Evolutionary conservation across 1,140 invertebrate genomes (phyloP), one percentile per base, ranked within the genome.

Genomic region (Trichonephila clavata): DNA sequence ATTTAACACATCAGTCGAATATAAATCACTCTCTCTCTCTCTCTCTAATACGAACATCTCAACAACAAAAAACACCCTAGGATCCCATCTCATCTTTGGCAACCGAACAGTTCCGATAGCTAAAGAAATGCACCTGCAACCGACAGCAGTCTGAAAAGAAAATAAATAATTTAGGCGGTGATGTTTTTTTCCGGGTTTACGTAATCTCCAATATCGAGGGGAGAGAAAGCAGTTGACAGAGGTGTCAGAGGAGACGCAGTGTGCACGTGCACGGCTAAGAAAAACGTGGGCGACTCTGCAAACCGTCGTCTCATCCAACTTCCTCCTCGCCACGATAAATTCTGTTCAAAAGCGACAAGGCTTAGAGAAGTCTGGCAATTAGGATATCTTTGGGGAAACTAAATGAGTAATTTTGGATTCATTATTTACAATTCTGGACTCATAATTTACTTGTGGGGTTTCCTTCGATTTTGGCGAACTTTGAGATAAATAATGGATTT

Each of bases 171-270:
- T 39, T 27, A 27, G 32, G 16, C 24, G 50, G 50, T 27, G 68
- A 77, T 87, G 59, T 27, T 86, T 86, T 86, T 86, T 87, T 87
- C 60, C 86, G 59, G 39, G 86, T 87, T 87, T 87, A 39, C 86
- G 86, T 87, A 87, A 87, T 87, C 86, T 63, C 86, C 27, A 65
- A 83, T 83, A 83, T 87, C 27, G 86, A 87, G 24, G 5, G 60
- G 60, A 20, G 43, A 57, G n/a, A 24, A 59, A 57, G 43, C 43
- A n/a, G 86, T 87, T 87, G 86, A 87, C 86, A 86, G 84, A 61
- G 60, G 84, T 39, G 80, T 43, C 80, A 83, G 39, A 50, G 39
- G 80, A 21, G 39, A n/a, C 50, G 80, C 80, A 50, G 80, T 50
- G 50, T 87, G 86, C 86, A 87, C 86, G 86, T 87, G 86, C 84